phyloP scores from a whole-genome alignment of 2,888 invertebrate species.

The Abrostola tripartita region DNA sequence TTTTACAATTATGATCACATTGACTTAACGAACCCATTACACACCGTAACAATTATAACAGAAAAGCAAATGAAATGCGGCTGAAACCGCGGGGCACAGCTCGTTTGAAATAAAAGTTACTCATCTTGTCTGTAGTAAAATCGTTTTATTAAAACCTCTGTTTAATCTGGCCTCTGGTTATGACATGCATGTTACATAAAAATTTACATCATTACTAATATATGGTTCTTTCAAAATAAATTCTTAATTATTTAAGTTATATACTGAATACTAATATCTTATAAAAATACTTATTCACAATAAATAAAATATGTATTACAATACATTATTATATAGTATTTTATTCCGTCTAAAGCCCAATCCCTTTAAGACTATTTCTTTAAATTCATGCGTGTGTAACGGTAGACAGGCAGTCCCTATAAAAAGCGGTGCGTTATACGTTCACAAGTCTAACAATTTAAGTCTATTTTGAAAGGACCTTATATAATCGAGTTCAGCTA shows the following conservation, averaged over 20 bases:
- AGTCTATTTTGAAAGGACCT: constrained; percentile 4
- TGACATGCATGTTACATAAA: constrained; percentile 36
- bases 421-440: too few relatives aligned
- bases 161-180: constrained; percentile 24
- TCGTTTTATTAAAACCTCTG: constrained; percentile 47
- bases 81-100: background rate
- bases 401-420: too few relatives aligned
- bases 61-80: background rate
- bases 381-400: too few relatives aligned
- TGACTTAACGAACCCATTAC: background rate
- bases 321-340: too few relatives aligned
- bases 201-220: constrained; percentile 19
- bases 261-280: too few relatives aligned
- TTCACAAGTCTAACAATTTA: background rate
- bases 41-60: background rate
- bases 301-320: too few relatives aligned
- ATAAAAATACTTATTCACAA: too few relatives aligned
- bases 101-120: constrained; percentile 19
- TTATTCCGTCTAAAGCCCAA: too few relatives aligned
- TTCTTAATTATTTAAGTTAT: background rate
- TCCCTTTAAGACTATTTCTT: too few relatives aligned
- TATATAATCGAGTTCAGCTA: background rate
- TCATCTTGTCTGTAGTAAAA: constrained; percentile 25
- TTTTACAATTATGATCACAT: background rate
- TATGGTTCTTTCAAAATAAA: constrained; percentile 1